These are phyloP conservation scores for Anser brachyrhynchus DNA, from an alignment of 2,113 vertebrate species.

Conservation along the genomic window DNA sequence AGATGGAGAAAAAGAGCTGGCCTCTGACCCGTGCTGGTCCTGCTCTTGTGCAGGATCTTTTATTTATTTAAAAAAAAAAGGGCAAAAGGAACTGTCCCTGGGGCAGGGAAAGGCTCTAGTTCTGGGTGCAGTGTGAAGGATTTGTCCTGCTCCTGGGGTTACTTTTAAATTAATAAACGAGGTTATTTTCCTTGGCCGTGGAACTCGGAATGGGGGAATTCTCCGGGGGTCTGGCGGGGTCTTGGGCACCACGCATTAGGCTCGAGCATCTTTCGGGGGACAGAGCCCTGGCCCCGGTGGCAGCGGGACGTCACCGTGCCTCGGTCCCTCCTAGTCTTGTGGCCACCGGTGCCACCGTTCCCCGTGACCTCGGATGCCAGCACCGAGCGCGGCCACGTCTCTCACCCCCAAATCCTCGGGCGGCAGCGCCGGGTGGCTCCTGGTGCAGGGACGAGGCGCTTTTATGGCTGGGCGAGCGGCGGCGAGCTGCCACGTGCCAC, in stretches of 20 bases:
- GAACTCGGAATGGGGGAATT: too few species aligned
- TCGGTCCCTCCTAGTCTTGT: neutral
- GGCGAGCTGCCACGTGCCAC: neutral
- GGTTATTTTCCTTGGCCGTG: accelerated
- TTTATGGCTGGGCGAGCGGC: neutral
- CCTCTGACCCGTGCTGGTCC: slow-evolving; percentile 5
- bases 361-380: accelerated
- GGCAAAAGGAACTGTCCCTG: neutral
- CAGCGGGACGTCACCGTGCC: neutral
- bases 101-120: neutral
- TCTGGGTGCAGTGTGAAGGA: neutral
- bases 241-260: too few species aligned
- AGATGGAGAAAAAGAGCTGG: neutral
- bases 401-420: accelerated
- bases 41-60: neutral
- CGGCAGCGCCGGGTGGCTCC: neutral
- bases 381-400: accelerated
- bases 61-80: neutral
- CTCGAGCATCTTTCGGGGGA: accelerated
- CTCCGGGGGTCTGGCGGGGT: too few species aligned
- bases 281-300: neutral
- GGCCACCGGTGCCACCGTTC: neutral
- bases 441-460: neutral
- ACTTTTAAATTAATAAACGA: slow-evolving; percentile 40
- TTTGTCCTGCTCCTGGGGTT: neutral